Base-by-base conservation (phyloP, 2,797 vertebrate species). In the Ptychadena robeensis region DNA sequence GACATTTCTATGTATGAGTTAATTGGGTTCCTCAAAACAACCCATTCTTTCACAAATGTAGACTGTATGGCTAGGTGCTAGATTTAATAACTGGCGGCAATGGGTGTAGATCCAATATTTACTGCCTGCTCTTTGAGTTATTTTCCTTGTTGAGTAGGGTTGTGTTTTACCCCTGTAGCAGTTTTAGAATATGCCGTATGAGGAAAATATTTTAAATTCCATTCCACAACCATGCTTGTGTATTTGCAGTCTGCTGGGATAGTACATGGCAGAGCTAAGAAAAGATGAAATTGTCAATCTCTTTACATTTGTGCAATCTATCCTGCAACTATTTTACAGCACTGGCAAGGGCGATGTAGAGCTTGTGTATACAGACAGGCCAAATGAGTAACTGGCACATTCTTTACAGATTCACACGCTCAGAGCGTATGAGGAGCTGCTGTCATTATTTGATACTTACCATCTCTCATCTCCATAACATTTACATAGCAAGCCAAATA, bases 381-480 rank as follows among this genome's bases (percentile, higher is more conserved):
- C 61, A 61, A 53, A 35, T 53, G 48, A 80, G 66, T 71, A 80
- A 80, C 48, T 69, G 76, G 76, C 44, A 69, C 76, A 79, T 79
- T 79, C 76, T 59, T 79, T 78, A 48, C 61, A 83, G 67, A 67
- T 83, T 80, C 48, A 40, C 68, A 48, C 77, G 69, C 64, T 70
- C 64, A 22, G 77, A 59, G 44, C 77, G 11, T 80, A 65, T 75
- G 71, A 69, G 71, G 48, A 80, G 53, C 48, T 53, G 44, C 44
- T 85, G 82, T 85, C 82, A 85, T 68, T 80, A 74, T 85, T 80
- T 85, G 82, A 85, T 80, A 77, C 65, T 85, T 79, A 79, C 69
- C 82, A 84, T 84, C 72, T 80, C 77, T 80, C 71, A 85, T 80
- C 77, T 73, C 65, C 71, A 85, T 85, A 85, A 85, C 82, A 80